Evolutionary conservation across 2,888 invertebrate species (phyloP).

Genomic region (Odontocerum albicorne): DNA sequence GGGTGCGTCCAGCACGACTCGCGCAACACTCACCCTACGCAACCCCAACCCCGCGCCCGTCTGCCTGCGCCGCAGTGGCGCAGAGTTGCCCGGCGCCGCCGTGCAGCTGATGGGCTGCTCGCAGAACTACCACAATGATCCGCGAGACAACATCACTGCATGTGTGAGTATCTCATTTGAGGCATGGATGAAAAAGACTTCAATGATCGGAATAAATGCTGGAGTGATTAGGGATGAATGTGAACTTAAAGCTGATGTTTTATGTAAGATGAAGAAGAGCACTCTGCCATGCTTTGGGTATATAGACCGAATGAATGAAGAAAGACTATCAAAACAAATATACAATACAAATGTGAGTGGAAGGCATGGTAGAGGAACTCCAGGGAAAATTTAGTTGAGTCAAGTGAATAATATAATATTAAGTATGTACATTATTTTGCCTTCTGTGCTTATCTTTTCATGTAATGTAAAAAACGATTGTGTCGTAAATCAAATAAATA

Average conservation of each 20-base stretch:
- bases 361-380: too few relatives aligned
- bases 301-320: too few relatives aligned
- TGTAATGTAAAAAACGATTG: not conserved
- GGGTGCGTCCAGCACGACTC: slow-evolving; percentile 64
- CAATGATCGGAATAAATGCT: too few relatives aligned
- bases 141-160: slow-evolving; percentile 37
- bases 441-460: not conserved
- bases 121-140: slow-evolving; percentile 36
- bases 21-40: slow-evolving; percentile 69
- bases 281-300: too few relatives aligned
- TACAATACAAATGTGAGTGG: too few relatives aligned
- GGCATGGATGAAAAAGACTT: too few relatives aligned
- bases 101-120: slow-evolving; percentile 65
- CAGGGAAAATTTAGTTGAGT: too few relatives aligned
- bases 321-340: too few relatives aligned
- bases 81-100: slow-evolving; percentile 60
- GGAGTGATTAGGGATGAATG: too few relatives aligned
- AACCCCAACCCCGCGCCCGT: slow-evolving; percentile 78
- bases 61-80: slow-evolving; percentile 60
- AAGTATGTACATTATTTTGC: not conserved
- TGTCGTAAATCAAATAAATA: too few relatives aligned
- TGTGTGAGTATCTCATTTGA: slow-evolving; percentile 33
- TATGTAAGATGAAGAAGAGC: too few relatives aligned
- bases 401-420: slow-evolving; percentile 24
- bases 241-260: too few relatives aligned